Conservation (phyloP, 1,140 invertebrate species). For the Metopolophium dirhodum region DNA sequence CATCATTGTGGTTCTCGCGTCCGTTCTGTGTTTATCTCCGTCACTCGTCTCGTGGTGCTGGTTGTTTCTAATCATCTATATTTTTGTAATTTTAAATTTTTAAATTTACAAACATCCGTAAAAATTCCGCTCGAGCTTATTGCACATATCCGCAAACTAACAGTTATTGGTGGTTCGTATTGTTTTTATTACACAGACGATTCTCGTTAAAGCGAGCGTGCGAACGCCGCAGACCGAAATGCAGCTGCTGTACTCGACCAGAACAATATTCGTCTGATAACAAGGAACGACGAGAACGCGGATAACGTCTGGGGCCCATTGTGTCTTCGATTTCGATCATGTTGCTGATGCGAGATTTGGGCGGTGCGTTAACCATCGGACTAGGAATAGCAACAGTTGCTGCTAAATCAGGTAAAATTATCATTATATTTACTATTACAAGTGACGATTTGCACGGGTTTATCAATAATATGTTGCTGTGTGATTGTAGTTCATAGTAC, state of each 20-base stretch:
- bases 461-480: neutral
- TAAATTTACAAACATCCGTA: neutral
- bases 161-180: neutral
- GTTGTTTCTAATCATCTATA: neutral
- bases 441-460: neutral
- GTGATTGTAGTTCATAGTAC: neutral
- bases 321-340: neutral
- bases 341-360: slow-evolving; percentile 31
- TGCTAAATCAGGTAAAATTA: slow-evolving; percentile 50
- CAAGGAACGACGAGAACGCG: neutral
- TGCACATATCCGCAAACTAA: neutral
- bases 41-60: neutral
- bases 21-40: neutral
- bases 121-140: neutral
- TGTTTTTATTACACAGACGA: neutral
- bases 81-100: neutral
- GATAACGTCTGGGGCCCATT: neutral
- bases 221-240: neutral
- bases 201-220: neutral
- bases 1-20: neutral
- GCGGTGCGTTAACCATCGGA: slow-evolving; percentile 34
- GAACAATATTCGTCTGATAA: neutral
- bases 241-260: neutral
- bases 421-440: neutral
- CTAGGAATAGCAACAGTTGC: slow-evolving; percentile 33